These are phyloP conservation scores for Chrysolina oricalcia DNA, from an alignment of 2,888 invertebrate genomes.

Conservation along the genomic window DNA sequence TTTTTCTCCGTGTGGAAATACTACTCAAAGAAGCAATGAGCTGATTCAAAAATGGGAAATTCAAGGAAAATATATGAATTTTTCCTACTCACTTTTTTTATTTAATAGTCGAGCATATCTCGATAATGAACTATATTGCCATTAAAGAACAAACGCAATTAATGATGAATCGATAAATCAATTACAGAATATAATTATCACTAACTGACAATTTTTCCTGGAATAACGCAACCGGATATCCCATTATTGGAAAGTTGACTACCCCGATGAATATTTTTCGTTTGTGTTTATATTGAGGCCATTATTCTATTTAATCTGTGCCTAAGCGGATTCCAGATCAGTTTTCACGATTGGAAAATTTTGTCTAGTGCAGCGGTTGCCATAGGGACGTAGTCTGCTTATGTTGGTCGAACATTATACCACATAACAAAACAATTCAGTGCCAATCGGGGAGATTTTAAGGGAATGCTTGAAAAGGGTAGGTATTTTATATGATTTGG, in stretches of 20 bases:
- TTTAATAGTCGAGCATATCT: too few relatives aligned
- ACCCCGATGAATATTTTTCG: conserved; percentile 59
- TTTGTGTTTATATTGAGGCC: conserved; percentile 61
- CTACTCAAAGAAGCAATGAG: too few relatives aligned
- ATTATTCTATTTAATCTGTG: conserved; percentile 65
- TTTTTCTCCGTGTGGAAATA: too few relatives aligned
- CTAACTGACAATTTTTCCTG: not conserved
- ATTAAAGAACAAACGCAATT: not conserved
- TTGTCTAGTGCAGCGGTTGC: conserved; percentile 61
- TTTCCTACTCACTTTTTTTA: too few relatives aligned
- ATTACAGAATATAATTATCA: not conserved
- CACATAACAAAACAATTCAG: conserved; percentile 38
- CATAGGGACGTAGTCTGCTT: conserved; percentile 58
- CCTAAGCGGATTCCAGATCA: conserved; percentile 63
- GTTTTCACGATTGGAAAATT: conserved; percentile 60
- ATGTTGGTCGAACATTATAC: conserved; percentile 52
- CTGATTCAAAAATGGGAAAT: too few relatives aligned
- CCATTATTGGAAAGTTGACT: conserved; percentile 39
- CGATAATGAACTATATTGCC: too few relatives aligned
- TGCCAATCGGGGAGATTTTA: conserved; percentile 12
- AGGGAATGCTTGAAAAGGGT: not conserved
- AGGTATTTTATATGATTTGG: not conserved
- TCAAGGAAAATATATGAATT: too few relatives aligned
- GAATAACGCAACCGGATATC: conserved; percentile 33
- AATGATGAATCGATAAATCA: not conserved